A percentile compares a stretch with the other conserved stretches of the same genome.
Conservation (phyloP, 2,797 vertebrate species). For the Argyrosomus regius region DNA sequence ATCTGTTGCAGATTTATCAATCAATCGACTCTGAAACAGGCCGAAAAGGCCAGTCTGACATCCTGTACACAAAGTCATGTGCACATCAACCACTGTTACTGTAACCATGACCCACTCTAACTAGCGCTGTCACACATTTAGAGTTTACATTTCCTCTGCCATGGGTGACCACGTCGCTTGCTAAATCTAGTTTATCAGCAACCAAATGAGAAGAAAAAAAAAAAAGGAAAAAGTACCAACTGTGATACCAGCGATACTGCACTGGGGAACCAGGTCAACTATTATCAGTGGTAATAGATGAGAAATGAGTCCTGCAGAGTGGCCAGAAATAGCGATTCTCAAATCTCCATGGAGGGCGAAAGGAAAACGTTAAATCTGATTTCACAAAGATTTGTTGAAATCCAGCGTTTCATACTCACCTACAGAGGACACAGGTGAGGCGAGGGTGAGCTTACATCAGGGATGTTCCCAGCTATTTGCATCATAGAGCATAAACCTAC, state of each 20-base stretch:
- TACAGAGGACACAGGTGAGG: slow-evolving; percentile 15
- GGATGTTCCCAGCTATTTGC: not conserved
- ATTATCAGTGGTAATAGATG: slow-evolving; percentile 51
- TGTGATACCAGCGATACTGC: slow-evolving; percentile 28
- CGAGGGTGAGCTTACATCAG: not conserved
- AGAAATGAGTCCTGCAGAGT: slow-evolving; percentile 41
- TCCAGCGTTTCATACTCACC: slow-evolving; percentile 32
- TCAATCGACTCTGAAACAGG: not conserved
- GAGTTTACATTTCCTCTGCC: slow-evolving; percentile 28
- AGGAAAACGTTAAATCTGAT: not conserved
- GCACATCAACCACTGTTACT: not conserved
- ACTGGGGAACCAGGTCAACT: slow-evolving; percentile 65
- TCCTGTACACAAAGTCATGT: slow-evolving; percentile 16
- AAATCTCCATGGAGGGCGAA: slow-evolving; percentile 5
- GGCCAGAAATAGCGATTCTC: slow-evolving; percentile 32
- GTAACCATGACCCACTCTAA: slow-evolving; percentile 7
- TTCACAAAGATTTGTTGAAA: not conserved
- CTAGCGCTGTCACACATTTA: slow-evolving; percentile 4
- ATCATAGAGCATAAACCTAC: slow-evolving; percentile 9
- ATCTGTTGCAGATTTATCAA: not conserved
- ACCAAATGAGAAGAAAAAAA: slow-evolving; percentile 16
- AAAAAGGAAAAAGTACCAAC: slow-evolving; percentile 20
- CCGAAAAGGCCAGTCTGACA: not conserved
- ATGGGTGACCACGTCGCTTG: slow-evolving; percentile 31
- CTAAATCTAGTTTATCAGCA: slow-evolving; percentile 42